Evolutionary conservation across 2,888 invertebrate genomes (phyloP), one percentile per base, ranked within the genome.

Genomic region (Orthosia cruda): DNA sequence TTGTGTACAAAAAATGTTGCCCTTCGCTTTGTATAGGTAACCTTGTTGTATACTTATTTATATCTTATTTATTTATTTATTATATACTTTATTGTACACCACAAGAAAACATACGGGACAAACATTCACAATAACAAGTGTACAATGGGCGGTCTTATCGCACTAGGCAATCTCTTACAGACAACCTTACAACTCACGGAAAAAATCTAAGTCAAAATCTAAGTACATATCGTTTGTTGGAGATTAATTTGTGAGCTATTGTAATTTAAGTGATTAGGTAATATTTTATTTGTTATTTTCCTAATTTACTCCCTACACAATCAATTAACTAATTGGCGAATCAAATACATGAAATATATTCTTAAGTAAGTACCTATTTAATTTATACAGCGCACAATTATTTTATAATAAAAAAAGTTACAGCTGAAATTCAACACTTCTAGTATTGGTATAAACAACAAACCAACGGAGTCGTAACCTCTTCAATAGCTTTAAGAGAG

Each of bases 401-500:
- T 40, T 54, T 67, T 15, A 66, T 18, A 50, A n/a, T n/a, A 78
- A 62, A 4, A 71, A 71, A 81, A 77, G 78, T 80, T 80, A 84
- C 76, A 58, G 68, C 71, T 65, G 62, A 83, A 80, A 81, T 84
- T 81, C 74, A 88, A n/a, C n/a, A n/a, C n/a, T n/a, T n/a, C n/a
- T n/a, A n/a, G n/a, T n/a, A n/a, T n/a, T n/a, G n/a, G n/a, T n/a
- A n/a, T n/a, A n/a, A n/a, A n/a, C n/a, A n/a, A n/a, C n/a, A n/a
- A n/a, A n/a, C n/a, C n/a, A n/a, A n/a, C n/a, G n/a, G n/a, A n/a
- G n/a, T n/a, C n/a, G n/a, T n/a, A 88, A 89, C 90, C 84, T 88
- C 87, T 76, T 83, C 86, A 86, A 88, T 89, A 85, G 74, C 84
- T 81, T 86, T 80, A 83, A 71, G 83, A 81, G 74, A 70, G 74